Conservation (phyloP, 2,797 vertebrate genomes). For the Sardinella longiceps region DNA sequence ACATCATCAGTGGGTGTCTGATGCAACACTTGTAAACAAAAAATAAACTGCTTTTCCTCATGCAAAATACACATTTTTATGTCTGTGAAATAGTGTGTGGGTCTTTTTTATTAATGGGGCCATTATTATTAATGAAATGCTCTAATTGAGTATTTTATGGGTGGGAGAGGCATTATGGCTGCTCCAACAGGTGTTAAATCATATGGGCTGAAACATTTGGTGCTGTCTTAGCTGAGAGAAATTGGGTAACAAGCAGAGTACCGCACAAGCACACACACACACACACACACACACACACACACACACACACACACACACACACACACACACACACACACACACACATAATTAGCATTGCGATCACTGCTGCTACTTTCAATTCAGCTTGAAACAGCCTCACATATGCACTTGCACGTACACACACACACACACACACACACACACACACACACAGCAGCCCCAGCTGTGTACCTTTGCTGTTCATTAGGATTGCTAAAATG, state of each 20-base stretch:
- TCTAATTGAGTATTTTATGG: slow-evolving; percentile 9
- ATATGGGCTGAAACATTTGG: background rate
- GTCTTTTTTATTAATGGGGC: background rate
- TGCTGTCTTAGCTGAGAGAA: slow-evolving; percentile 1
- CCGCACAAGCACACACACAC: background rate
- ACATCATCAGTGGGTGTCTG: background rate
- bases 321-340: background rate
- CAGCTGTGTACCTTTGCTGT: background rate
- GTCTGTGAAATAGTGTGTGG: background rate
- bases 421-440: background rate
- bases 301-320: background rate
- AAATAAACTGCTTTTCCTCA: background rate
- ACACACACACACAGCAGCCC: background rate
- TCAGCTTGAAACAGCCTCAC: background rate
- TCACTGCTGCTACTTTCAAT: too few species aligned
- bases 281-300: background rate
- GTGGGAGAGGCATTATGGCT: background rate
- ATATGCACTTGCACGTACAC: background rate
- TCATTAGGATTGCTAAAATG: background rate
- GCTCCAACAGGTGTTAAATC: background rate
- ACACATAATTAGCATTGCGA: background rate
- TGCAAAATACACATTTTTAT: background rate
- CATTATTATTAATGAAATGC: background rate
- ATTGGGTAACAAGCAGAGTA: background rate
- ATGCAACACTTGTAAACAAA: background rate